Base-by-base conservation (phyloP, 2,888 invertebrate genomes). In the Chloroclysta siterata region DNA sequence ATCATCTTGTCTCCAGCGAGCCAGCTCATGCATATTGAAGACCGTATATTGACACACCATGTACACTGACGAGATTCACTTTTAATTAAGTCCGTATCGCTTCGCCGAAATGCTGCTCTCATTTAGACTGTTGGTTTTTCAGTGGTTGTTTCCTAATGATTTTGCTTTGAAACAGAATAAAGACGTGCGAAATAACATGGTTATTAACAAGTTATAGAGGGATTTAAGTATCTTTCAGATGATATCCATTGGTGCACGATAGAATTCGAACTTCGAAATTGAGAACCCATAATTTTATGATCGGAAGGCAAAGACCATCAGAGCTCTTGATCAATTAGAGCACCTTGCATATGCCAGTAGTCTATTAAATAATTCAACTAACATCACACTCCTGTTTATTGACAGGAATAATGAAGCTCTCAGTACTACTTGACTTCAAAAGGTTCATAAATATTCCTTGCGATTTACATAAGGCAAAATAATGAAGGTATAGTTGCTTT, bases 11-110 rank as follows among this genome's bases (percentile, higher is more conserved):
- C 65, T 53, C 50, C 47, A 41, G 55, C 57, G 52, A 60, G 13
- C 14, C 50, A 13, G 44, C 65, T 65, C 65, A 61, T 65, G 51
- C 58, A 65, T 65, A 65, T 61, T 55, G 52, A 65, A 53, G 29
- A 22, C 17, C 29, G 55, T 56, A 44, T 60, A 65, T 57, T 65
- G 57, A 61, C 57, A 60, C 33, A 53, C 51, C 42, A 53, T 48
- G 56, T 53, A 64, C 55, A 47, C 55, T 8, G 39, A 2, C 53
- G 42, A 44, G 53, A 65, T 58, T 52, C 47, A 52, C 36, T 54
- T 65, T 58, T 58, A 65, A 65, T 65, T 54, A 58, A 61, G 58
- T 55, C 28, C 28, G n/a, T 33, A n/a, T 13, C 10, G 33, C 17
- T 15, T 50, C 48, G 11, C 36, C 10, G 14, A 55, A 46, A 28